These are phyloP conservation scores for Limnephilus auricula DNA, from an alignment of 2,888 invertebrate genomes.

Conservation along the genomic window DNA sequence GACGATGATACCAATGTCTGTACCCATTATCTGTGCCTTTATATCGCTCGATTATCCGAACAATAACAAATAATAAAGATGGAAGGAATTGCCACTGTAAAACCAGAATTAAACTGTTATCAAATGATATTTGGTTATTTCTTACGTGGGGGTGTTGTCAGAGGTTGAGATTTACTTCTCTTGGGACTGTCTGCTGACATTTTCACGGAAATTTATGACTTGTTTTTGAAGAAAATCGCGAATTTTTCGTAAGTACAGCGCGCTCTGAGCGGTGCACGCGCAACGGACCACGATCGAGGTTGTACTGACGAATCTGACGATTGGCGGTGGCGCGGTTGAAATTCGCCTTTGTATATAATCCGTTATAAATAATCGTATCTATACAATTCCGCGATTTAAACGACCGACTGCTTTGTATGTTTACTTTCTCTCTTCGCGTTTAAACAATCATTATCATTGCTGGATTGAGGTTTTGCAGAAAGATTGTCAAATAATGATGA, in stretches of 20 bases:
- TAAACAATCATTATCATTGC: background rate
- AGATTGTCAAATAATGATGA: background rate
- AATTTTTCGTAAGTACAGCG: background rate
- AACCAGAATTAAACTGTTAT: background rate
- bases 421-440: background rate
- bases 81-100: background rate
- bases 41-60: constrained; percentile 13
- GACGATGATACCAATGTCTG: background rate
- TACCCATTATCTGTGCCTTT: background rate
- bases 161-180: background rate
- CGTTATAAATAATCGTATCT: background rate
- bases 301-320: constrained; percentile 73
- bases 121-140: background rate
- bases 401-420: background rate
- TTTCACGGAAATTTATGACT: background rate
- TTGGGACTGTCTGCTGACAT: constrained; percentile 22
- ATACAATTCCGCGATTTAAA: background rate
- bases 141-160: constrained; percentile 17
- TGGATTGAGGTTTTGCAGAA: background rate
- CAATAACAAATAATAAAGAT: constrained; percentile 20
- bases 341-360: background rate
- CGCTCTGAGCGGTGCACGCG: constrained; percentile 14
- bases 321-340: background rate
- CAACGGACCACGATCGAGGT: constrained; percentile 12
- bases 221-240: background rate